These are phyloP conservation scores for Geotrupes spiniger DNA, from an alignment of 2,888 invertebrate species.

Conservation along the genomic window DNA sequence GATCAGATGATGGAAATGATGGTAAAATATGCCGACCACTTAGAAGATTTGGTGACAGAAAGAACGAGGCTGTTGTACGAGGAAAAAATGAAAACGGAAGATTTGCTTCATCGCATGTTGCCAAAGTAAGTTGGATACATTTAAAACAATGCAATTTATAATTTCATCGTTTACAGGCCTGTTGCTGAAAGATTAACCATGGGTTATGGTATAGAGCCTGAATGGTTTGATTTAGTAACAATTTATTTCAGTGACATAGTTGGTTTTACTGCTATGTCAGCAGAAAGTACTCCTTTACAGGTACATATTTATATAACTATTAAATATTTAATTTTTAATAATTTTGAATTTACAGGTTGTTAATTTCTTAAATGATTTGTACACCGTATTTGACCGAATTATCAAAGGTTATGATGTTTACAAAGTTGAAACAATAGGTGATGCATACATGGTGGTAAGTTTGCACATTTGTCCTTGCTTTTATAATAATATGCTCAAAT, in stretches of 20 bases:
- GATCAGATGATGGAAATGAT: slow-evolving; percentile 98
- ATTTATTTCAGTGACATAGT: slow-evolving; percentile 98
- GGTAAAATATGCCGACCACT: slow-evolving; percentile 93
- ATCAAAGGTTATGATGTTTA: slow-evolving; percentile 97
- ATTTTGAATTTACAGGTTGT: slow-evolving; percentile 64
- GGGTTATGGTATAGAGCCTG: slow-evolving; percentile 88
- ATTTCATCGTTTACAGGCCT: slow-evolving; percentile 57
- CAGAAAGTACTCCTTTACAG: slow-evolving; percentile 88
- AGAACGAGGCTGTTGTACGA: slow-evolving; percentile 84
- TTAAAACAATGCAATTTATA: slow-evolving; percentile 5
- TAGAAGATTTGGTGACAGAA: slow-evolving; percentile 91
- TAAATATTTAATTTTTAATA: slow-evolving; percentile 10
- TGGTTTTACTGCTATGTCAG: slow-evolving; percentile 94
- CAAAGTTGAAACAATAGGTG: slow-evolving; percentile 95
- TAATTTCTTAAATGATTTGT: slow-evolving; percentile 95
- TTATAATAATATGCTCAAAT: slow-evolving; percentile 5
- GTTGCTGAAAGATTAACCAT: slow-evolving; percentile 84
- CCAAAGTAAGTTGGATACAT: slow-evolving; percentile 67
- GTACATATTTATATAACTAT: slow-evolving; percentile 47
- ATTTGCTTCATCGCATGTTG: slow-evolving; percentile 89
- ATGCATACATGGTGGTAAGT: slow-evolving; percentile 73
- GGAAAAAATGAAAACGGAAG: slow-evolving; percentile 92
- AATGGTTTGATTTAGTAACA: slow-evolving; percentile 89
- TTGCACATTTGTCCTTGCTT: no score
- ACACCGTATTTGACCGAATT: slow-evolving; percentile 94